Percentiles rank a stretch among this genome's conserved stretches.
phyloP scores from a whole-genome alignment of 2,888 invertebrate genomes.

The Papilio demoleus region DNA sequence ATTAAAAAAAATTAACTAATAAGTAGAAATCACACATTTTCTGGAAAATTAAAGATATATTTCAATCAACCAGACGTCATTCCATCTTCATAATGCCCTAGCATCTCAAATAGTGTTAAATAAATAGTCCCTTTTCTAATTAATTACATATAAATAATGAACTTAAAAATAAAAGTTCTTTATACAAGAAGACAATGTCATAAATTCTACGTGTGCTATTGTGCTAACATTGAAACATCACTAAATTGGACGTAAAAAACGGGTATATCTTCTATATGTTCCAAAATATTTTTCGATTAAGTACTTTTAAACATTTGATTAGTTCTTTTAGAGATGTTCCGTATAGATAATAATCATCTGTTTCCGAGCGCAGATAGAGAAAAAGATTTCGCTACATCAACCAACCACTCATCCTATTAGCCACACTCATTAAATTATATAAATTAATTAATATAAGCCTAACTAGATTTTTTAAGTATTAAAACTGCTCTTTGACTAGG shows the following conservation, averaged over 20 bases:
- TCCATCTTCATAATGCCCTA: slow-evolving; percentile 63
- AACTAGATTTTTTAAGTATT: slow-evolving; percentile 68
- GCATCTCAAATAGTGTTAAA: slow-evolving; percentile 66
- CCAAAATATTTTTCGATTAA: neutral
- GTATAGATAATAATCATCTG: slow-evolving; percentile 41
- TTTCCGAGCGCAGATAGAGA: slow-evolving; percentile 41
- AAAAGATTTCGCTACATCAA: slow-evolving; percentile 58
- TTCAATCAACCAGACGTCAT: slow-evolving; percentile 60
- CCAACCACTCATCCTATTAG: slow-evolving; percentile 71
- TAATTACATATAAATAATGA: slow-evolving; percentile 78
- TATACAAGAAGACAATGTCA: slow-evolving; percentile 70
- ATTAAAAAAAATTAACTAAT: slow-evolving; percentile 10
- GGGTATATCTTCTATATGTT: neutral
- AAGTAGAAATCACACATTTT: slow-evolving; percentile 30
- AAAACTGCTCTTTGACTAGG: slow-evolving; percentile 81
- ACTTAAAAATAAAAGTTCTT: slow-evolving; percentile 71
- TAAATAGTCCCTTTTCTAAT: slow-evolving; percentile 76
- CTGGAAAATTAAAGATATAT: slow-evolving; percentile 32
- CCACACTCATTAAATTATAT: slow-evolving; percentile 67
- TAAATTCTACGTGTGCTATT: slow-evolving; percentile 13
- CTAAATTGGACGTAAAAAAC: neutral
- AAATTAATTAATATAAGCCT: slow-evolving; percentile 65
- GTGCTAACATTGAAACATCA: slow-evolving; percentile 3
- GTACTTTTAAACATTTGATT: slow-evolving; percentile 6
- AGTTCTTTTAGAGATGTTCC: slow-evolving; percentile 20